A percentile compares a stretch with the other conserved stretches of the same genome.
phyloP scores from a whole-genome alignment of 2,888 invertebrate genomes.

The Epinotia demarniana region DNA sequence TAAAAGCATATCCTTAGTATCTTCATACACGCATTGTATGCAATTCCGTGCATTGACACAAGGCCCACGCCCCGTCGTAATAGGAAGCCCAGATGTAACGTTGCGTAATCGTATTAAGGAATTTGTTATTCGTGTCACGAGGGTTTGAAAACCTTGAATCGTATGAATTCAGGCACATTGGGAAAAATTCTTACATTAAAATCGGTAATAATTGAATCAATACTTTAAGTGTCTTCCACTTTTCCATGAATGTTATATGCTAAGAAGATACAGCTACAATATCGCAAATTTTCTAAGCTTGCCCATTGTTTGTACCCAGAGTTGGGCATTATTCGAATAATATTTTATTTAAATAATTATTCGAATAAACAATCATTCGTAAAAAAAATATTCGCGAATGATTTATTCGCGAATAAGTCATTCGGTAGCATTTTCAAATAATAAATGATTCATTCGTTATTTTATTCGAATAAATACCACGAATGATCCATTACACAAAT shows the following conservation, averaged over 20 bases:
- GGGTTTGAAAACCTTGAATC: slow-evolving; percentile 33
- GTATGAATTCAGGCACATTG: not conserved
- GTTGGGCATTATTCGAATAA: too few species aligned
- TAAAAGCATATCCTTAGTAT: not conserved
- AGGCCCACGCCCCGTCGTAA: slow-evolving; percentile 47
- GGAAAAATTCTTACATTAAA: not conserved
- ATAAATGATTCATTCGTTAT: too few species aligned
- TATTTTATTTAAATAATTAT: too few species aligned
- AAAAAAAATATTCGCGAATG: too few species aligned
- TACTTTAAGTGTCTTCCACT: not conserved
- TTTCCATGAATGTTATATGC: not conserved
- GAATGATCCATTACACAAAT: too few species aligned
- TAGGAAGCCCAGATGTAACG: slow-evolving; percentile 63
- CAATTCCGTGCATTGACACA: slow-evolving; percentile 24
- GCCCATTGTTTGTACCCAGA: not conserved
- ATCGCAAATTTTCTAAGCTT: too few species aligned
- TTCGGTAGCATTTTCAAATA: too few species aligned
- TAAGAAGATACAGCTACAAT: not conserved
- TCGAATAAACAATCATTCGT: too few species aligned
- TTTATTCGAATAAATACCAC: too few species aligned
- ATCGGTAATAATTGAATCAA: slow-evolving; percentile 2
- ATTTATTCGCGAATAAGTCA: too few species aligned
- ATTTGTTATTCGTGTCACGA: slow-evolving; percentile 53
- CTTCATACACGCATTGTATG: not conserved
- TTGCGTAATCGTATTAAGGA: slow-evolving; percentile 68